A percentile compares a stretch with the other conserved stretches of the same genome.
These are phyloP conservation scores for Pycnonotus jocosus DNA, from an alignment of 2,113 vertebrate species.

Conservation along the genomic window DNA sequence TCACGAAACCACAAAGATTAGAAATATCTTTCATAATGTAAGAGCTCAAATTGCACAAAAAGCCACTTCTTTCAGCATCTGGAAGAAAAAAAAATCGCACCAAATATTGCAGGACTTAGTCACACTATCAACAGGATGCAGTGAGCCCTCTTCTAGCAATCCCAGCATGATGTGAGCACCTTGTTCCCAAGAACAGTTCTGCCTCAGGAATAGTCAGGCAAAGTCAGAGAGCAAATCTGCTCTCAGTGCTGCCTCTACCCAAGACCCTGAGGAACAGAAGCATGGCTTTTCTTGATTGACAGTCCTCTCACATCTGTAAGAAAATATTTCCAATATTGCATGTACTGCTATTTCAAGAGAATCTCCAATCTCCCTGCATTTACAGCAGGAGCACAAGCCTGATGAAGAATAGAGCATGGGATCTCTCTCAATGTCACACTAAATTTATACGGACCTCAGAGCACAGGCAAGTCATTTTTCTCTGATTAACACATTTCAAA, in stretches of 20 bases:
- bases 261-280: not conserved
- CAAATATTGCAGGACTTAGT: not conserved
- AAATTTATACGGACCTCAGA: not conserved
- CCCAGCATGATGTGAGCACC: not conserved
- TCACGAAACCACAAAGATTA: not conserved
- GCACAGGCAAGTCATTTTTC: not conserved
- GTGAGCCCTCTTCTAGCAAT: not conserved
- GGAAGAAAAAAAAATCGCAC: not conserved
- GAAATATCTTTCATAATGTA: not conserved
- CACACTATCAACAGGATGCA: not conserved
- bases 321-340: not conserved
- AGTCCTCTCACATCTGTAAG: not conserved
- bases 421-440: not conserved
- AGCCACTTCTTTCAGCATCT: not conserved
- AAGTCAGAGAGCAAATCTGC: not conserved
- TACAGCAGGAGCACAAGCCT: not conserved
- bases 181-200: not conserved
- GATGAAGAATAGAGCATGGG: not conserved
- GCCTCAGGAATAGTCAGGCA: not conserved
- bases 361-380: not conserved
- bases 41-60: not conserved
- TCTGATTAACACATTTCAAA: conserved; percentile 7
- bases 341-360: not conserved
- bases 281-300: not conserved
- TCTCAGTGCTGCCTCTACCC: not conserved